A percentile compares a stretch with the other conserved stretches of the same genome.
These are phyloP conservation scores for Stomatorhinus ivindoensis DNA, from an alignment of 2,113 vertebrate genomes.

Conservation along the genomic window DNA sequence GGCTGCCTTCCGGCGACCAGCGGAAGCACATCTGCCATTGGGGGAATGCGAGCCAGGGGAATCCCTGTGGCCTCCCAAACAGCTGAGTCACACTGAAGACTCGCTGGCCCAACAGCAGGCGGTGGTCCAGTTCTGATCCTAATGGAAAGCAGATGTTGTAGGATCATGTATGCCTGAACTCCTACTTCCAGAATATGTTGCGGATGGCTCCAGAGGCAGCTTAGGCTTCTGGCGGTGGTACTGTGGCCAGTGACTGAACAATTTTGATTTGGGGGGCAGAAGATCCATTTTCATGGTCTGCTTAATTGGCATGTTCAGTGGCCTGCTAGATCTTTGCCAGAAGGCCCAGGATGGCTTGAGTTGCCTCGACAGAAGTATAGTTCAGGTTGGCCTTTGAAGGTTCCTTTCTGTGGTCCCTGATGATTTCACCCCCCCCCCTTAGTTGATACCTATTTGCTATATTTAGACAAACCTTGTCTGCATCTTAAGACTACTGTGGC, in stretches of 20 bases:
- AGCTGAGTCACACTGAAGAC: constrained; percentile 8
- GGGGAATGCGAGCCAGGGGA: background rate
- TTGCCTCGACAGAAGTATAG: background rate
- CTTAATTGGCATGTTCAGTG: background rate
- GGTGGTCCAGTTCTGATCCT: background rate
- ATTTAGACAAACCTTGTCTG: background rate
- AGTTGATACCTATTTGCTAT: background rate
- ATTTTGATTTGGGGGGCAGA: background rate
- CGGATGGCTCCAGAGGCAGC: background rate
- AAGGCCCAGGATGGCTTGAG: background rate
- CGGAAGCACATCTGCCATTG: background rate
- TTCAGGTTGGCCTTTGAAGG: background rate
- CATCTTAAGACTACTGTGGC: background rate
- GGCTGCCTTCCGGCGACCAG: background rate
- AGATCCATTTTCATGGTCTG: background rate
- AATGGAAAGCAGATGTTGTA: constrained; percentile 21
- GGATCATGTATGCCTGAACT: background rate
- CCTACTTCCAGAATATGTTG: background rate
- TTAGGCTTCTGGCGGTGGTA: background rate
- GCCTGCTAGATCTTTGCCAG: background rate
- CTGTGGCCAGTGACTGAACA: background rate
- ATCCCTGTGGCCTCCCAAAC: background rate
- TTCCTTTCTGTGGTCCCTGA: background rate
- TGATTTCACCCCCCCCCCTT: background rate
- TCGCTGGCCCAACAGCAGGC: background rate